Conservation (phyloP, 2,797 vertebrate genomes). For the Smutsia temminckii region DNA sequence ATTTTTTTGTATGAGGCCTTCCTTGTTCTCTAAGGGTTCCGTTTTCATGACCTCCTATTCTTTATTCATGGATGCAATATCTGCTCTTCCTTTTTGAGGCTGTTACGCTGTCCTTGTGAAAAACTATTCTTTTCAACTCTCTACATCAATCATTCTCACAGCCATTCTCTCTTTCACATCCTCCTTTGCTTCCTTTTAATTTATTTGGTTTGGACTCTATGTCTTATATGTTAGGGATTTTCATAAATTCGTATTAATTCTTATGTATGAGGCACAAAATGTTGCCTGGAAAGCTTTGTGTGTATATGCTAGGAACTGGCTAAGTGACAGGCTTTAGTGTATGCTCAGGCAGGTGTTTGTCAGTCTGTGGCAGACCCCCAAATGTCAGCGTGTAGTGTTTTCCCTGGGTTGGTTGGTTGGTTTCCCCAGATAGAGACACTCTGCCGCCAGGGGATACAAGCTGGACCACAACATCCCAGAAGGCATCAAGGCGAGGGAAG, state of each 20-base stretch:
- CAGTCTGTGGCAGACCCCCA: background rate
- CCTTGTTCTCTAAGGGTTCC: background rate
- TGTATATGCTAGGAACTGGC: background rate
- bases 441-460: background rate
- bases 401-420: background rate
- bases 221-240: background rate
- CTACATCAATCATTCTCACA: background rate
- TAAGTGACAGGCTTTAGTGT: background rate
- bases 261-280: background rate
- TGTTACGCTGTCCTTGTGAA: background rate
- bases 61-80: background rate
- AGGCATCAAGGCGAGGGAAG: background rate
- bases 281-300: background rate
- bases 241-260: background rate
- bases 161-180: background rate
- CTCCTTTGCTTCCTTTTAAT: background rate
- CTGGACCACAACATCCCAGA: background rate
- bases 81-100: background rate
- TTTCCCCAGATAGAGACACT: background rate
- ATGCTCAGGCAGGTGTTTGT: background rate
- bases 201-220: background rate
- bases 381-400: background rate
- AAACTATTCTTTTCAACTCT: background rate
- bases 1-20: background rate
- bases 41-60: background rate